phyloP scores from a whole-genome alignment of 2,113 vertebrate genomes.

The Microcebus murinus region DNA sequence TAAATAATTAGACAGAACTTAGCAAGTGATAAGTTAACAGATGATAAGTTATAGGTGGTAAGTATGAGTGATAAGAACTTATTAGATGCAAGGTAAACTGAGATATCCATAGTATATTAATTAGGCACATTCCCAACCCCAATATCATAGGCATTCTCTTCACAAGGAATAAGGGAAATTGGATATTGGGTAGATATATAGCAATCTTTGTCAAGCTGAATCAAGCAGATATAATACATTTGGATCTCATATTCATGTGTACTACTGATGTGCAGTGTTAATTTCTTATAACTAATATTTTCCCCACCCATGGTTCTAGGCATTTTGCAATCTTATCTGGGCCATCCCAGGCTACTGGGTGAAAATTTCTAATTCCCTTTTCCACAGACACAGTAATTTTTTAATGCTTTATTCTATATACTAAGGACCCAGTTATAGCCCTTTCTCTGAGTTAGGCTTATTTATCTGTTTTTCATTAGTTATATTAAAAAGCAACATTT shows the following conservation, averaged over 20 bases:
- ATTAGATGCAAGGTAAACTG: not conserved
- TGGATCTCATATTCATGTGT: not conserved
- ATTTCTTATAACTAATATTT: not conserved
- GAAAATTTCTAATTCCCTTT: slow-evolving; percentile 13
- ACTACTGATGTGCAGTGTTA: not conserved
- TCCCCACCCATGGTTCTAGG: not conserved
- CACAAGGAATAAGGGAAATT: not conserved
- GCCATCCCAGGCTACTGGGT: not conserved
- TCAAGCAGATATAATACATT: not conserved
- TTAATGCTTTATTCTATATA: not conserved
- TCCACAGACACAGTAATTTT: not conserved
- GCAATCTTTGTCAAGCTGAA: not conserved
- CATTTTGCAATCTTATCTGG: not conserved
- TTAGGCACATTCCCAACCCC: not conserved
- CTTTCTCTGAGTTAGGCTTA: not conserved
- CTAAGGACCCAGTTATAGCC: not conserved
- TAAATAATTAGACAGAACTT: not conserved
- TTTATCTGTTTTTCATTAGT: not conserved
- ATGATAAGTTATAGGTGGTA: not conserved
- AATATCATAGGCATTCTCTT: not conserved
- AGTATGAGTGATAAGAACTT: not conserved
- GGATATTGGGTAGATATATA: not conserved
- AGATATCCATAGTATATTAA: not conserved
- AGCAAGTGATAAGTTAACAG: not conserved
- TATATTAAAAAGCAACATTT: not conserved